Conservation (phyloP, 64 coral and sea anemone species). For the Catalaphyllia jardinei region DNA sequence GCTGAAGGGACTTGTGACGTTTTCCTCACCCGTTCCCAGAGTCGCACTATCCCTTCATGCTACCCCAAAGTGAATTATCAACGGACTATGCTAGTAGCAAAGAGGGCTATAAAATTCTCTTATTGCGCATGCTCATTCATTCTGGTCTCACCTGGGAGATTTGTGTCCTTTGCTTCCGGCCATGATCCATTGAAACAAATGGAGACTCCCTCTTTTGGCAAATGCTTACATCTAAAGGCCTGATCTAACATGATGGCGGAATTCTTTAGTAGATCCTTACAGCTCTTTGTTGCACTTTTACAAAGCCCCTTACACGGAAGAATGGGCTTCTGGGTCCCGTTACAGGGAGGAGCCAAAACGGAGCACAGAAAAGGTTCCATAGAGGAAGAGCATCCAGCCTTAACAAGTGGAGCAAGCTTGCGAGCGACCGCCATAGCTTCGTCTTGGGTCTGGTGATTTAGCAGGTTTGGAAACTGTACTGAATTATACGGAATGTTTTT, state of each 20-base stretch:
- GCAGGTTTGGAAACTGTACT: slow-evolving; percentile 50
- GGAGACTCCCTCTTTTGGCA: neutral
- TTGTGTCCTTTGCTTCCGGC: neutral
- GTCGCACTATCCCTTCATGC: no score
- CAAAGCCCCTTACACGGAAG: slow-evolving; percentile 45
- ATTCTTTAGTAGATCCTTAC: neutral
- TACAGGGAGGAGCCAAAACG: slow-evolving; percentile 61
- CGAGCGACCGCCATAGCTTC: slow-evolving; percentile 21
- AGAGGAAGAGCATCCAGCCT: slow-evolving; percentile 36
- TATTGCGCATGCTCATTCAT: neutral
- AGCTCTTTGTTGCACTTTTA: neutral
- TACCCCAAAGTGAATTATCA: no score
- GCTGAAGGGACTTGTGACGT: no score
- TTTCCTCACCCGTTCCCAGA: no score
- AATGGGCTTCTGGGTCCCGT: neutral
- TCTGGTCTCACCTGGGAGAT: neutral
- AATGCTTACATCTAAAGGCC: neutral
- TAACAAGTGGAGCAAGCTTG: slow-evolving; percentile 39
- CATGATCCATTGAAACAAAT: slow-evolving; percentile 30
- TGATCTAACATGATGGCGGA: neutral
- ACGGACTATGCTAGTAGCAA: no score
- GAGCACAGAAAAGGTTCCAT: slow-evolving; percentile 62
- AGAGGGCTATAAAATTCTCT: no score
- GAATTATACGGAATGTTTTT: slow-evolving; percentile 57
- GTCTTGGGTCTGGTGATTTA: slow-evolving; percentile 52